Evolutionary conservation across 2,113 vertebrate genomes (phyloP).

Genomic region (Phocoena phocoena): DNA sequence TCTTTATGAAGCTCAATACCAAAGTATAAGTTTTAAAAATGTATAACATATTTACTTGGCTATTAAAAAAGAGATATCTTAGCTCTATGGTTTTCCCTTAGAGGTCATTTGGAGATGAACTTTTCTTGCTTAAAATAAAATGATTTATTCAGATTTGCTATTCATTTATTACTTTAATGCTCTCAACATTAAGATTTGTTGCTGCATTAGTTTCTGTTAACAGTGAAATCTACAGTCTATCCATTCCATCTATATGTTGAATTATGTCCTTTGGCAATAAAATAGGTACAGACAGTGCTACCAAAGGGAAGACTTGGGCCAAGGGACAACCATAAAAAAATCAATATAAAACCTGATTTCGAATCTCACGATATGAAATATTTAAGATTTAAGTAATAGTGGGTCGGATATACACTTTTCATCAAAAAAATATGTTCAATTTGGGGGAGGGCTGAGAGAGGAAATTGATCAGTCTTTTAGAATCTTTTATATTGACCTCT

Average conservation of each 20-base stretch:
- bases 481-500: neutral
- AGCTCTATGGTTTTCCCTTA: neutral
- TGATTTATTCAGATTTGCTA: neutral
- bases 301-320: neutral
- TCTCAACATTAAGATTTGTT: neutral
- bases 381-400: neutral
- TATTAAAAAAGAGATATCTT: neutral
- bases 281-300: neutral
- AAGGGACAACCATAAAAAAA: neutral
- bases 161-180: neutral
- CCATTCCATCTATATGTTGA: neutral
- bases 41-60: neutral
- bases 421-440: neutral
- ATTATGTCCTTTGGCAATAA: neutral
- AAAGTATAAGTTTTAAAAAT: neutral
- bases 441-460: neutral
- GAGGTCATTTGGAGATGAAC: neutral
- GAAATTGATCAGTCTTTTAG: neutral
- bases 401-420: neutral
- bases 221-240: neutral
- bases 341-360: neutral
- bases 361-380: neutral
- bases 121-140: neutral
- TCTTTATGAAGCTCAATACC: neutral
- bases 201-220: neutral